Evolutionary conservation across 1,140 invertebrate species (phyloP), one percentile per base, ranked within the genome.

Genomic region (Pantala flavescens): DNA sequence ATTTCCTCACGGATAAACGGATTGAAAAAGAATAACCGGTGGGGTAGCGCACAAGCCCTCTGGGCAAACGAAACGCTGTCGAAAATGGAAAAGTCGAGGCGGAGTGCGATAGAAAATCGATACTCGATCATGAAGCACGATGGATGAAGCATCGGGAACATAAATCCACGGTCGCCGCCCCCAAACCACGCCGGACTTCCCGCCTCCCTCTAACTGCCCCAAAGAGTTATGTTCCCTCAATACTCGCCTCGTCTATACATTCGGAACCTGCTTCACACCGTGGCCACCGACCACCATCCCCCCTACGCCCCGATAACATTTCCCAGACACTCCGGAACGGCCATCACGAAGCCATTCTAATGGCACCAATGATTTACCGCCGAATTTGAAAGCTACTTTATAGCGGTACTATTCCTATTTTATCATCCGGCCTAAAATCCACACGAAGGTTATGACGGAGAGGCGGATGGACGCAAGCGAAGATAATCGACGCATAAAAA

Each of bases 371-470:
- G 75, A 75, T 75, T 75, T 75, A 75, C 75, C 23, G 42, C 36
- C 49, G 73, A 74, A 63, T 75, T 75, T 75, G 75, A 75, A 43
- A 75, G 75, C 75, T 75, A 74, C 72, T 75, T 75, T 75, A 75
- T 75, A 43, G 70, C 75, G 24, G 72, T 74, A 42, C 75, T 75
- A 75, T 75, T 75, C 73, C 75, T 24, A 55, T 71, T 75, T 75
- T 75, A 75, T 75, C 75, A 73, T 71, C 43, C 75, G 14, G 19
- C 49, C 49, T 63, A 63, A 63, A 63, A 63, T 63, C 49, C 49
- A 63, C 49, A 63, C 49, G 49, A 63, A 63, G 49, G 49, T 63
- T 63, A 63, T 63, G 49, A 63, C 49, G 49, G 49, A 63, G 49
- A 63, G 49, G 49, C 49, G 49, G 49, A 12, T 19, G 49, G 49